Base-by-base conservation (phyloP, 2,113 vertebrate species). In the Myanophis thanlyinensis region DNA sequence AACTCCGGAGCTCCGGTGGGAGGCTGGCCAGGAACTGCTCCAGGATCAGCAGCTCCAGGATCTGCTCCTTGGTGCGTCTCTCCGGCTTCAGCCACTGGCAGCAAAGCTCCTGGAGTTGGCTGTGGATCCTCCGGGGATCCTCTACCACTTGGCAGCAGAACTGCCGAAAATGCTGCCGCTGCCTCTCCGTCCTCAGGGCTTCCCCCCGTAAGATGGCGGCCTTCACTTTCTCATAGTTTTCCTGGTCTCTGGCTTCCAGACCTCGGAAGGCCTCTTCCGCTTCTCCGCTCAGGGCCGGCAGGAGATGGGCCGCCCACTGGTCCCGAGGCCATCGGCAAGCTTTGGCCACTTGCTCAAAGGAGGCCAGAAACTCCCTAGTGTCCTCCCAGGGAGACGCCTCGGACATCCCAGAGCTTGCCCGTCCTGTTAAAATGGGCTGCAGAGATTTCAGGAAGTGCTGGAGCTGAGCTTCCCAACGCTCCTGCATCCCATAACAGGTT, bases 111-210 rank as follows among this genome's bases (percentile, higher is more conserved):
- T 3, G 73, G 18, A 80, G 73, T 2, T 80, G 73, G 73, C 35
- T 80, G n/a, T 80, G 73, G 18, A 80, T 80, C 73, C 73, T 80
- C 35, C 73, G 73, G 73, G 73, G 73, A 1, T 80, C 73, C 94
- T 13, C 94, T 93, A 52, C 85, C 95, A 62, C 96, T 94, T 96
- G 95, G 90, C 96, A 97, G 54, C 54, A 92, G 12, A 97, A 88
- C 18, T 95, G 94, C 52, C 96, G 89, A 84, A 97, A 97, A 56
- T 96, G 94, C 3, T 95, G 94, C 20, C 94, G 89, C 51, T 90
- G 73, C n/a, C 9, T 54, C 62, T 93, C 90, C 12, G 46, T n/a
- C 1, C 47, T 88, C 52, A 92, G 93, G 95, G 85, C 95, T 93
- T 92, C 96, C 35, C 6, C 73, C 1, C 73, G 6, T 3, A 80